These are phyloP conservation scores for Pomacea canaliculata DNA, from an alignment of 2,888 invertebrate species.

Conservation along the genomic window DNA sequence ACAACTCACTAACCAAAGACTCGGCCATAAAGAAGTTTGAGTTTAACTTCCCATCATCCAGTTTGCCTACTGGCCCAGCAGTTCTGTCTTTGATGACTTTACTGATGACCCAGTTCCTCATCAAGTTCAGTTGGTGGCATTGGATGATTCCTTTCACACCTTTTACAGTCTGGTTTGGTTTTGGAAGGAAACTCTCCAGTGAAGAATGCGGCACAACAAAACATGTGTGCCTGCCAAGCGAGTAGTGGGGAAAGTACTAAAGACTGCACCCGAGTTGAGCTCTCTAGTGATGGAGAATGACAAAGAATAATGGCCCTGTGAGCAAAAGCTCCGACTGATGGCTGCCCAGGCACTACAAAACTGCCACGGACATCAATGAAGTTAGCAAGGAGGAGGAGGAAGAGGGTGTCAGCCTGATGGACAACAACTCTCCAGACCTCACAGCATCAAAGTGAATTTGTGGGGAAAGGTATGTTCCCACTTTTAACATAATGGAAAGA, in stretches of 20 bases:
- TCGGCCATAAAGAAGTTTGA: neutral
- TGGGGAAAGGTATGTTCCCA: neutral
- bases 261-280: too few species aligned
- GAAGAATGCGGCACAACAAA: neutral
- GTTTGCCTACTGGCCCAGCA: too few species aligned
- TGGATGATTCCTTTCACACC: slow-evolving; percentile 21
- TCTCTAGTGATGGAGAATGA: neutral
- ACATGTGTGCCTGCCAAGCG: too few species aligned
- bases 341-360: slow-evolving; percentile 7
- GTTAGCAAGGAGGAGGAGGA: neutral
- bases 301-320: slow-evolving; percentile 11
- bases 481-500: neutral
- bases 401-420: neutral
- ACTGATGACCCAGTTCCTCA: too few species aligned
- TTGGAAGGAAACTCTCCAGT: slow-evolving; percentile 8
- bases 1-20: neutral
- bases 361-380: neutral
- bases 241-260: too few species aligned
- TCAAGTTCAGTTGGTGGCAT: neutral
- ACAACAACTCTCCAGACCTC: too few species aligned
- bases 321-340: slow-evolving; percentile 3
- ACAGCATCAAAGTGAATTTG: neutral
- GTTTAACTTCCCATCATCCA: neutral
- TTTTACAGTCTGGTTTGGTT: slow-evolving; percentile 11
- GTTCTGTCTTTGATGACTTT: too few species aligned